Evolutionary conservation across 2,797 vertebrate species (phyloP).

Genomic region (Pagetopsis macropterus): DNA sequence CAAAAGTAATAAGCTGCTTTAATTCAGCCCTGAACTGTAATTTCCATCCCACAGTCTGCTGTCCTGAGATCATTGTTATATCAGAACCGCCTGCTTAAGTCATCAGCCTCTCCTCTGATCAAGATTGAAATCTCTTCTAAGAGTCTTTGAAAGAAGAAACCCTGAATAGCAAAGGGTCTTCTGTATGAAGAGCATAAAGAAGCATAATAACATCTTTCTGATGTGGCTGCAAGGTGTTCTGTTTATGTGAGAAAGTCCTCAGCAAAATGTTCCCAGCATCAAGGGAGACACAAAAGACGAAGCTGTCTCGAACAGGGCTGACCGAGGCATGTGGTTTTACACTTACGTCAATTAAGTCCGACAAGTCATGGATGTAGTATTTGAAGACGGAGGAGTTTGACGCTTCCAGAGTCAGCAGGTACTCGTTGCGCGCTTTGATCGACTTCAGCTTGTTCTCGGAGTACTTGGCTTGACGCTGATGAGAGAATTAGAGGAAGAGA

Average conservation of each 20-base stretch:
- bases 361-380: constrained; percentile 98
- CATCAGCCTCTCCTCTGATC: constrained; percentile 42
- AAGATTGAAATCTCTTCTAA: constrained; percentile 49
- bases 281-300: constrained; percentile 17
- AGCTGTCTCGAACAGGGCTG: constrained; percentile 20
- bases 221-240: not conserved
- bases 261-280: constrained; percentile 7
- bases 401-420: constrained; percentile 97
- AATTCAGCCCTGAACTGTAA: constrained; percentile 45
- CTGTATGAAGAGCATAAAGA: constrained; percentile 24
- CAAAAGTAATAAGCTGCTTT: constrained; percentile 54
- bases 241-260: constrained; percentile 6
- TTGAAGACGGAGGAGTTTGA: constrained; percentile 98
- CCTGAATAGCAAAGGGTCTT: constrained; percentile 26
- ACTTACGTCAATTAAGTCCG: constrained; percentile 98
- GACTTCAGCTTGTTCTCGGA: constrained; percentile 99
- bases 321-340: constrained; percentile 47
- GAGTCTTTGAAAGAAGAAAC: constrained; percentile 39
- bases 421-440: constrained; percentile 98
- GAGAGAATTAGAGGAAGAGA: constrained; percentile 61
- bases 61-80: constrained; percentile 41
- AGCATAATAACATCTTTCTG: constrained; percentile 21
- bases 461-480: constrained; percentile 96
- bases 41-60: constrained; percentile 52
- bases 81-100: constrained; percentile 46